Base-by-base conservation (phyloP, 2,888 invertebrate species). In the Scaptomyza caliginosa region DNA sequence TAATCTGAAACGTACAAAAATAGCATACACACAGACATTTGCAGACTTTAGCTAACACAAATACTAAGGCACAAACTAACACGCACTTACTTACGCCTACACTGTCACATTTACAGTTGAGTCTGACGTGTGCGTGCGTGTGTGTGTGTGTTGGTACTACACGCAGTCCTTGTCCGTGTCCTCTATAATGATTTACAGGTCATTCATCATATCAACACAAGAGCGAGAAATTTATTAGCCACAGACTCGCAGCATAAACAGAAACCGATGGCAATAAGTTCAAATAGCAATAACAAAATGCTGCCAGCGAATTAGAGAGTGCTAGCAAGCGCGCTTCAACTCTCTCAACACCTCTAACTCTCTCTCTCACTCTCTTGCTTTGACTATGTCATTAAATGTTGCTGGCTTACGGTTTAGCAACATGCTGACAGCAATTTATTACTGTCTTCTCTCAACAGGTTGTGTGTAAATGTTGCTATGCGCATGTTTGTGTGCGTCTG, bases 171-270 rank as follows among this genome's bases (percentile, higher is more conserved):
- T 80, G 79, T 24, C 51, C 55, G 49, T 70, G 85, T 73, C 82
- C 85, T 86, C 67, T 70, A 68, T 64, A 72, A 74, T 72, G 75
- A 76, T 80, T 74, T 80, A 73, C 83, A 88, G 84, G 80, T 88
- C 82, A 87, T 88, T 87, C 81, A 77, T 88, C 86, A 88, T 82
- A 68, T 74, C 67, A 67, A 50, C 71, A 67, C 49, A 59, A 59
- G 46, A 48, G 65, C 24, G 38, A 46, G 39, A 68, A 69, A 67
- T 73, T 59, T 73, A 73, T 79, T 64, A 71, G 67, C 60, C 40
- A 19, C 58, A 57, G 55, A 28, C 3, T 19, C 67, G 55, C 66
- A 52, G 57, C 57, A 48, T 59, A 63, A 43, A 23, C 46, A 46
- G 40, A 57, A 64, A 39, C 55, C 21, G 46, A 56, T 34, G 49